Evolutionary conservation across 2,797 vertebrate species (phyloP).

Genomic region (Helostoma temminkii): DNA sequence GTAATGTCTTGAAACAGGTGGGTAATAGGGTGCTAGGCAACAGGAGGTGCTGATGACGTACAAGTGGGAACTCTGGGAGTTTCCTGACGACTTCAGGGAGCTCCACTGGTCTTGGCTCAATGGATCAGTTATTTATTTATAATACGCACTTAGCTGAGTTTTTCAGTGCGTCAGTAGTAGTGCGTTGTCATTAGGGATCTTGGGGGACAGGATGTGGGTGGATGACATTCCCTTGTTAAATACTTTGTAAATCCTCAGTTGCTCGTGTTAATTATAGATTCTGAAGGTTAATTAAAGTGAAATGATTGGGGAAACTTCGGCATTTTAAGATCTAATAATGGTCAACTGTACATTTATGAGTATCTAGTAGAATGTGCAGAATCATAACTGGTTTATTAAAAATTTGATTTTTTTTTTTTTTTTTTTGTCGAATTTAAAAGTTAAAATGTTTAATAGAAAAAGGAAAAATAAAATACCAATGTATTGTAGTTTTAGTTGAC

Average conservation of each 20-base stretch:
- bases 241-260: neutral
- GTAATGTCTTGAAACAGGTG: slow-evolving; percentile 32
- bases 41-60: slow-evolving; percentile 75
- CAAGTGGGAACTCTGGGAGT: slow-evolving; percentile 75
- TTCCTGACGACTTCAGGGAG: slow-evolving; percentile 75
- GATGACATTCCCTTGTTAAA: slow-evolving; percentile 37
- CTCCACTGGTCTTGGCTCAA: slow-evolving; percentile 51
- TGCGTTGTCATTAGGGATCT: slow-evolving; percentile 38
- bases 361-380: neutral
- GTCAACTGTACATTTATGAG: neutral
- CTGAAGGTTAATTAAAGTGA: slow-evolving; percentile 36
- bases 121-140: slow-evolving; percentile 71
- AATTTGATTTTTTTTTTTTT: too few relatives aligned
- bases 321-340: neutral
- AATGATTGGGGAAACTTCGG: neutral
- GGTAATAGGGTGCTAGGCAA: slow-evolving; percentile 79
- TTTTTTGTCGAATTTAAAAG: too few relatives aligned
- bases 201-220: slow-evolving; percentile 32
- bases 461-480: too few relatives aligned
- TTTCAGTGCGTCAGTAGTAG: slow-evolving; percentile 12
- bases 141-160: slow-evolving; percentile 18
- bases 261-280: slow-evolving; percentile 32
- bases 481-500: neutral
- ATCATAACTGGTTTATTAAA: too few relatives aligned
- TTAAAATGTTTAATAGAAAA: too few relatives aligned